Evolutionary conservation across 2,113 vertebrate species (phyloP).

Genomic region (Arenaria interpres): DNA sequence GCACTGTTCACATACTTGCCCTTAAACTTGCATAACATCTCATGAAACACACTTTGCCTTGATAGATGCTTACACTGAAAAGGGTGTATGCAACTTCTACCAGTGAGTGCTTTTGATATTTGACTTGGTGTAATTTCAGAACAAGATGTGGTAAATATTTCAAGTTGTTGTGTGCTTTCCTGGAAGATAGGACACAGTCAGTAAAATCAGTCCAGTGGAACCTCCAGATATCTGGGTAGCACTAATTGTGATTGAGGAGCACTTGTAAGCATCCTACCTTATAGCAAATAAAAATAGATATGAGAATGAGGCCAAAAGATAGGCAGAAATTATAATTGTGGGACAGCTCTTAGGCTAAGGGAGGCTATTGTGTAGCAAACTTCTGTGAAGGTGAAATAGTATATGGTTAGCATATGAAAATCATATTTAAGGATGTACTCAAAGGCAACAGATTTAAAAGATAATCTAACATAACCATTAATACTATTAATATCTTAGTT

Average conservation of each 20-base stretch:
- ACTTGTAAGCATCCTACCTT: not conserved
- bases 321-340: not conserved
- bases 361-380: not conserved
- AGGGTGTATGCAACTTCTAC: not conserved
- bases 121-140: not conserved
- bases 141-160: not conserved
- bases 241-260: not conserved
- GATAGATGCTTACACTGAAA: not conserved
- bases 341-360: not conserved
- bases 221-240: not conserved
- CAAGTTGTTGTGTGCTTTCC: not conserved
- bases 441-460: not conserved
- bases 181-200: not conserved
- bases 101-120: not conserved
- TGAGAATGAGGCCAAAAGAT: not conserved
- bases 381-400: not conserved
- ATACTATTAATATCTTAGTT: not conserved
- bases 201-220: not conserved
- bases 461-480: not conserved
- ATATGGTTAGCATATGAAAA: not conserved
- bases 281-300: not conserved
- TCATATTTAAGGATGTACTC: not conserved
- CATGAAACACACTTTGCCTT: not conserved
- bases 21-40: not conserved
- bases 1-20: not conserved